These are phyloP conservation scores for Pemphredon lugubris DNA, from an alignment of 2,888 invertebrate species.

Conservation along the genomic window DNA sequence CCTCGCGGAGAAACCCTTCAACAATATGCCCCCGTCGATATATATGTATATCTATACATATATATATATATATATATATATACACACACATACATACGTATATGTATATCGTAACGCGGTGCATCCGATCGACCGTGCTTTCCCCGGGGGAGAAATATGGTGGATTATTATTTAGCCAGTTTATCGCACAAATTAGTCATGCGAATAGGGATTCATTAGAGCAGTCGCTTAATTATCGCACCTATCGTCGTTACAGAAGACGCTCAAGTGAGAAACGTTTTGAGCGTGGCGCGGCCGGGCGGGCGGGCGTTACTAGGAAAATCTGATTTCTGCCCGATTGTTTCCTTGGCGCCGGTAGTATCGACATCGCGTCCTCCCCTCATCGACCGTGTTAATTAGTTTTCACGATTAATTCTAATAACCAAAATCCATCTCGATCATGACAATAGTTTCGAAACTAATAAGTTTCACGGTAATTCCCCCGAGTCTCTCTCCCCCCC, in stretches of 20 bases:
- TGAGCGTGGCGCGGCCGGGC: constrained; percentile 6
- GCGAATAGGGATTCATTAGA: constrained; percentile 71
- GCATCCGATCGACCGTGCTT: constrained; percentile 59
- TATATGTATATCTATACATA: no score
- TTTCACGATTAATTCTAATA: constrained; percentile 35
- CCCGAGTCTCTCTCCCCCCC: no score
- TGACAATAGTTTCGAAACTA: neutral
- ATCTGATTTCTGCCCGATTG: constrained; percentile 46
- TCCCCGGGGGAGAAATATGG: constrained; percentile 66
- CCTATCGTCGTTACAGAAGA: constrained; percentile 57
- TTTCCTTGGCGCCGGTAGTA: constrained; percentile 35
- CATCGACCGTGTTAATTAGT: constrained; percentile 41
- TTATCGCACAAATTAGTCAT: constrained; percentile 70
- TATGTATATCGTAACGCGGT: constrained; percentile 38
- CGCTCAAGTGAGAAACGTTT: constrained; percentile 49
- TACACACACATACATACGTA: no score
- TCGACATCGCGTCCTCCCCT: constrained; percentile 21
- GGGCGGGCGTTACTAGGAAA: constrained; percentile 41
- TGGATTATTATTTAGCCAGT: constrained; percentile 70
- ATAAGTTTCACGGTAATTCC: no score
- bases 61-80: constrained; percentile 5
- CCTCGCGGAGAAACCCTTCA: constrained; percentile 36
- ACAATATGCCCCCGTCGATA: constrained; percentile 43
- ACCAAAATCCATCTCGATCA: constrained; percentile 2
- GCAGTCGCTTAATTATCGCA: constrained; percentile 68